These are phyloP conservation scores for Phoenoteleia sp. DNA, from an alignment of 2,888 invertebrate species.

Conservation along the genomic window DNA sequence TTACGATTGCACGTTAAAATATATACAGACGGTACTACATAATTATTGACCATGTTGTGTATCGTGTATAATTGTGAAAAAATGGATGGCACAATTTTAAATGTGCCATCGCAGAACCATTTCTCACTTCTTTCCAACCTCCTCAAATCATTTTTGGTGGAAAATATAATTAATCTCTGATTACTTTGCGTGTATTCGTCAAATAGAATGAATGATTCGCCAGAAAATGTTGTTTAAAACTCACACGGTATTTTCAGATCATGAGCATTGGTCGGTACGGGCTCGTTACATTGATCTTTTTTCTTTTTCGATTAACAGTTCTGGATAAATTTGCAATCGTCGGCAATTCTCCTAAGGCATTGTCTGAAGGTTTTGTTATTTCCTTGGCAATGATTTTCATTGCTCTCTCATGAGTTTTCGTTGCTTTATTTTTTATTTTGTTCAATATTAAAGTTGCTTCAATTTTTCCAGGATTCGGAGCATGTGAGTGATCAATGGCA, in stretches of 20 bases:
- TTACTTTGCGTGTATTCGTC: neutral
- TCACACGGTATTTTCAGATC: neutral
- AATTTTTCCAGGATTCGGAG: constrained; percentile 5
- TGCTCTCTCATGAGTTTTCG: neutral
- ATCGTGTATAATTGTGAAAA: neutral
- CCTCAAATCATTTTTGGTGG: neutral
- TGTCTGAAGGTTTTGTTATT: neutral
- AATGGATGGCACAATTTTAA: neutral
- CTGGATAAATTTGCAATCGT: neutral
- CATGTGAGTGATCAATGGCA: neutral
- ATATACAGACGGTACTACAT: constrained; percentile 10
- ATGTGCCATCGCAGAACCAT: constrained; percentile 9
- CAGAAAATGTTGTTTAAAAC: neutral
- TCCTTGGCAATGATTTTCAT: neutral
- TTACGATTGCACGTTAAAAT: neutral
- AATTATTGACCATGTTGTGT: neutral
- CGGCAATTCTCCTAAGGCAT: neutral
- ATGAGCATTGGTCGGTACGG: neutral
- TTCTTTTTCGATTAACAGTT: neutral
- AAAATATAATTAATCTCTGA: constrained; percentile 1
- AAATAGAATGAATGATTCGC: neutral
- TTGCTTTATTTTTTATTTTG: constrained; percentile 13
- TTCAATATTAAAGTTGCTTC: neutral
- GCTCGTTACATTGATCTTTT: neutral
- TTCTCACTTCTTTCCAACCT: neutral